Evolutionary conservation across 2,113 vertebrate species (phyloP).

Genomic region (Leuciscus idus): DNA sequence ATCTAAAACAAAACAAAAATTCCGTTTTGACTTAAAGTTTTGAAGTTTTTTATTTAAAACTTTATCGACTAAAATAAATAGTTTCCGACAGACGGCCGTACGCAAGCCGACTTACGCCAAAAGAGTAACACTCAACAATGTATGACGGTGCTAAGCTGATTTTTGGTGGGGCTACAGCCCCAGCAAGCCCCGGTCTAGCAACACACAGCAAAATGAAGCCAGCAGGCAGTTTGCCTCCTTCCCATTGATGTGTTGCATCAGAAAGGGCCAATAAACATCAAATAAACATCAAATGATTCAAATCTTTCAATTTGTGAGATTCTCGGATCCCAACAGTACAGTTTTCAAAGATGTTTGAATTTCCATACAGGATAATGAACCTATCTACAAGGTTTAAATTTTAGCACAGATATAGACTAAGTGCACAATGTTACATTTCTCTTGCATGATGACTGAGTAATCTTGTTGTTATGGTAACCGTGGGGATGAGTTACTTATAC

Average conservation of each 20-base stretch:
- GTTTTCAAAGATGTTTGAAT: not conserved
- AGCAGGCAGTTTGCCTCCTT: not conserved
- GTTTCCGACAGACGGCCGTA: too few relatives aligned
- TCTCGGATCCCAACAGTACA: not conserved
- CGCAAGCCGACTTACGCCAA: too few relatives aligned
- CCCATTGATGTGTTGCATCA: constrained; percentile 3
- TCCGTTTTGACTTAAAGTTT: too few relatives aligned
- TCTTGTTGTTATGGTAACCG: constrained; percentile 42
- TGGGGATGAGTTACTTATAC: constrained; percentile 15
- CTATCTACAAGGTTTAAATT: not conserved
- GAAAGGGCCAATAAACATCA: not conserved
- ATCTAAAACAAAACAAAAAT: too few relatives aligned
- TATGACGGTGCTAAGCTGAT: too few relatives aligned
- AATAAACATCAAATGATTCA: not conserved
- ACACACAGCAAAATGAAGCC: not conserved
- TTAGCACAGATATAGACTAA: not conserved
- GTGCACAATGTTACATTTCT: constrained; percentile 16
- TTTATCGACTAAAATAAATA: too few relatives aligned
- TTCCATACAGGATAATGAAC: not conserved
- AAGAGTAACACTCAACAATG: too few relatives aligned
- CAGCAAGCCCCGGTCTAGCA: not conserved
- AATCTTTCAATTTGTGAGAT: not conserved
- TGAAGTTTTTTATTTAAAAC: too few relatives aligned
- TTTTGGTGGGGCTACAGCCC: too few relatives aligned
- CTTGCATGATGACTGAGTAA: constrained; percentile 46